Percentiles rank a stretch among this genome's conserved stretches.
Conservation (phyloP, 1,140 invertebrate species). For the Aphelinus atriplicis region DNA sequence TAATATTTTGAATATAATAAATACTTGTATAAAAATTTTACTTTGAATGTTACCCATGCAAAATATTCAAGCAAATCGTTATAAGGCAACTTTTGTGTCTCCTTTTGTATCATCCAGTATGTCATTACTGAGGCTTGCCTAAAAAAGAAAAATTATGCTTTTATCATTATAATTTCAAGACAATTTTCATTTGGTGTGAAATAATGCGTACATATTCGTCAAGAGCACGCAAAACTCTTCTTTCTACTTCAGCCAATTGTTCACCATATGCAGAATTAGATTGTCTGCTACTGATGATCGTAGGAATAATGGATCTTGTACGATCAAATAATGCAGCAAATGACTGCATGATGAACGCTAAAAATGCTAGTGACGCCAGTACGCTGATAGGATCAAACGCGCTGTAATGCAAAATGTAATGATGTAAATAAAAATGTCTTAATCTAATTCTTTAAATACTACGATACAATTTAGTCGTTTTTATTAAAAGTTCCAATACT, state of each 20-base stretch:
- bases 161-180: neutral
- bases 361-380: constrained; percentile 62
- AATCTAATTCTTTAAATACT: neutral
- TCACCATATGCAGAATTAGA: constrained; percentile 39
- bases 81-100: constrained; percentile 23
- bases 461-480: neutral
- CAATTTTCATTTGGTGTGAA: neutral
- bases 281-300: constrained; percentile 54
- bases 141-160: constrained; percentile 31
- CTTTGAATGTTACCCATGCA: neutral
- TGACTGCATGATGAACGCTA: constrained; percentile 63
- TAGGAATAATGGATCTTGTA: constrained; percentile 57
- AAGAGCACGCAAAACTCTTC: constrained; percentile 51
- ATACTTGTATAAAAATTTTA: constrained; percentile 20
- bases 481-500: constrained; percentile 22
- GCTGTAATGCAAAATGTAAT: constrained; percentile 44
- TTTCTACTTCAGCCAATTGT: constrained; percentile 44
- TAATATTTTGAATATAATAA: constrained; percentile 37
- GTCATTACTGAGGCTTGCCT: constrained; percentile 46
- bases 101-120: constrained; percentile 33
- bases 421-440: constrained; percentile 8
- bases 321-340: constrained; percentile 61
- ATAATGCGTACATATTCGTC: constrained; percentile 58
- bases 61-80: neutral
- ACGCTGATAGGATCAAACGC: constrained; percentile 63